phyloP scores from a whole-genome alignment of 2,113 vertebrate species.

The Polypterus senegalus region DNA sequence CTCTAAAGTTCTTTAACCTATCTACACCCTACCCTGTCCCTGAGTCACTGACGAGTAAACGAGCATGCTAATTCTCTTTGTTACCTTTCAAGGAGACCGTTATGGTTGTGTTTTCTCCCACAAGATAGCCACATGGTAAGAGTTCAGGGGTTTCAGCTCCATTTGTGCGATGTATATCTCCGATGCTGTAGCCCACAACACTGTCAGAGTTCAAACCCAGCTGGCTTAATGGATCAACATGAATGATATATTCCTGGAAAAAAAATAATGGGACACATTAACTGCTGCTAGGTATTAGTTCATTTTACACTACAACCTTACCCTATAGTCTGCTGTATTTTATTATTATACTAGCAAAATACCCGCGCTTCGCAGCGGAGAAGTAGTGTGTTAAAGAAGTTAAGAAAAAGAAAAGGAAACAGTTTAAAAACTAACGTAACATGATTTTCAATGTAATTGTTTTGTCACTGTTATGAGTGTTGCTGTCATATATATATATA shows the following conservation, averaged over 20 bases:
- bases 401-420: too few species aligned
- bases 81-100: conserved; percentile 80
- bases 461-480: too few species aligned
- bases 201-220: conserved; percentile 85
- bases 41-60: too few species aligned
- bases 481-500: too few species aligned
- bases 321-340: neutral
- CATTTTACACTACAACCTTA: neutral
- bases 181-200: conserved; percentile 84
- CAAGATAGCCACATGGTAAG: conserved; percentile 89
- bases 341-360: neutral
- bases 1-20: too few species aligned
- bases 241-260: conserved; percentile 81
- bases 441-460: too few species aligned
- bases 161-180: conserved; percentile 66
- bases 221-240: conserved; percentile 80
- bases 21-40: too few species aligned
- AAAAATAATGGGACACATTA: accelerated
- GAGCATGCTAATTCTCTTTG: neutral
- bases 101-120: conserved; percentile 90
- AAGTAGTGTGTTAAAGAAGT: too few species aligned
- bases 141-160: conserved; percentile 70
- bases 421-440: too few species aligned
- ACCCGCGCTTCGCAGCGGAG: too few species aligned
- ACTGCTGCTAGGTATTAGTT: too few species aligned